phyloP scores from a whole-genome alignment of 2,113 vertebrate species.

The Osmerus eperlanus region DNA sequence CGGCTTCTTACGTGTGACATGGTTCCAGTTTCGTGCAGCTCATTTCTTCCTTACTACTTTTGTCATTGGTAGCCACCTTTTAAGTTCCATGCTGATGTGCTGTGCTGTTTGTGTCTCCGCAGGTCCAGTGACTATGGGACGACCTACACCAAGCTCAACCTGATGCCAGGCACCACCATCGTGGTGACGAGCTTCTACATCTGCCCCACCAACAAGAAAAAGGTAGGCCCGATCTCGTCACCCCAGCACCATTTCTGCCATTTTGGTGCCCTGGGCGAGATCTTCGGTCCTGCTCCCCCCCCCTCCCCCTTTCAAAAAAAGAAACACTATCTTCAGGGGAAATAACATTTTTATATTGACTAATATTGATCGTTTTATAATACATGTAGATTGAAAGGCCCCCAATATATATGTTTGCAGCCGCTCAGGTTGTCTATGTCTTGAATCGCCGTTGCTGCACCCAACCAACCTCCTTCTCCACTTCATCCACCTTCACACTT shows the following conservation, averaged over 20 bases:
- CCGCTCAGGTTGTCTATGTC: background rate
- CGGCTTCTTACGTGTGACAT: too few species aligned
- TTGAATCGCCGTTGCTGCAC: background rate
- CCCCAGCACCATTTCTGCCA: background rate
- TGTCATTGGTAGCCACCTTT: background rate
- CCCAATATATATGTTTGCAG: background rate
- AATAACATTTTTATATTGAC: too few species aligned
- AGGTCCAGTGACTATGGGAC: slow-evolving; percentile 95
- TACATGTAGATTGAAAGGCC: too few species aligned
- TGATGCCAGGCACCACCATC: slow-evolving; percentile 87
- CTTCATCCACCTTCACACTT: background rate
- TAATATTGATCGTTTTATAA: too few species aligned
- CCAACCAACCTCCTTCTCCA: background rate
- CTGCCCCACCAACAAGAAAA: slow-evolving; percentile 94
- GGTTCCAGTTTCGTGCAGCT: background rate
- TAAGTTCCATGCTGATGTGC: background rate
- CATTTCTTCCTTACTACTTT: background rate
- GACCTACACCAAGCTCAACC: slow-evolving; percentile 89
- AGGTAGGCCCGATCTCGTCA: slow-evolving; percentile 71
- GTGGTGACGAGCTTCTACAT: slow-evolving; percentile 97
- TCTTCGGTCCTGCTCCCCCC: background rate
- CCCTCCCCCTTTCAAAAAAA: background rate
- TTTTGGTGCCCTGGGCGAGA: background rate
- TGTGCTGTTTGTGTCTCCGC: slow-evolving; percentile 25
- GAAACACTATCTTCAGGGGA: too few species aligned